Evolutionary conservation across 2,113 vertebrate genomes (phyloP), one percentile per base, ranked within the genome.

Genomic region (Rana temporaria): DNA sequence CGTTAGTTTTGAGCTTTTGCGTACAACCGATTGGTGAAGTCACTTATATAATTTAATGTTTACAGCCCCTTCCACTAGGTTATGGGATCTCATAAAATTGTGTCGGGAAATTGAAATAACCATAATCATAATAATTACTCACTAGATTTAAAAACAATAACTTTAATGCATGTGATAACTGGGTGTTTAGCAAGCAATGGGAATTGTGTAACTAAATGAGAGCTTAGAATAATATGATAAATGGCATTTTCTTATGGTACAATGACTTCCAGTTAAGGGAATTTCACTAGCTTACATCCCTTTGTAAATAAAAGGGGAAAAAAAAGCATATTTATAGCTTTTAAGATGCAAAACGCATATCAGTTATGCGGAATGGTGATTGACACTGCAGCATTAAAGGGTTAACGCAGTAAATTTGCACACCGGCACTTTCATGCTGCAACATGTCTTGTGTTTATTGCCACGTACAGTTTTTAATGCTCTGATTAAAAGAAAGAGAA

Each of bases 401-500:
- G 60, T 77, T 64, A 77, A 75, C 64, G 14, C 42, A 14, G 38
- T 42, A 53, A 24, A 65, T 22, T 60, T 76, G 17, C 73, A 63
- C 20, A 26, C 22, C 52, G 73, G n/a, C 74, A 52, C 57, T 64
- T 64, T 30, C 20, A 77, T 77, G 74, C 60, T 64, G 34, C 60
- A 74, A 38, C 56, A 63, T 53, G 74, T 65, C 38, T 65, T 52
- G 72, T 60, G 34, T 80, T 72, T 73, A 72, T 64, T 63, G 57
- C 34, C 59, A 30, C 24, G 56, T 60, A 75, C 60, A 24, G 60
- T 63, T 63, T 63, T 63, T 63, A 62, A 60, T 62, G 73, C 20
- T 76, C 57, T 81, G 34, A 72, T 80, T 70, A 42, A 72, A 72
- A 72, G 34, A 72, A 63, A 52, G 56, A 53, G 38, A 72, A 82